A percentile compares a stretch with the other conserved stretches of the same genome.
Conservation (phyloP, 2,797 vertebrate species). For the Apodemus agrarius region DNA sequence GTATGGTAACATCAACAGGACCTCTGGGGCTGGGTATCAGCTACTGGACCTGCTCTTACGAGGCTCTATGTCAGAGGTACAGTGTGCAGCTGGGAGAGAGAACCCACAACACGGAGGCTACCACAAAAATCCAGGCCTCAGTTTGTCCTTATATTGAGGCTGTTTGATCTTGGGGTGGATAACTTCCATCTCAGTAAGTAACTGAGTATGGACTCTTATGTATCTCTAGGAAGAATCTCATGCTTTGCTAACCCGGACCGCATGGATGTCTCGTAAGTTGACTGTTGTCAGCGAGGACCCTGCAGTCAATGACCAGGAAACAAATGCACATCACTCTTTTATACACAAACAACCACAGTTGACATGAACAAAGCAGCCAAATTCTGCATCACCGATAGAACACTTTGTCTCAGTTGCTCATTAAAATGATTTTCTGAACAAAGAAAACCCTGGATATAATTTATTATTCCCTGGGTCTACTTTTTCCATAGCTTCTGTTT, state of each 20-base stretch:
- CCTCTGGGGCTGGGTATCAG: background rate
- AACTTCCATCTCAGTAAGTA: background rate
- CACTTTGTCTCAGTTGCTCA: background rate
- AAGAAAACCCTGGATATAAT: background rate
- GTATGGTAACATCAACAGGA: background rate
- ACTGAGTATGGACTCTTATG: background rate
- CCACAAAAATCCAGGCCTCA: background rate
- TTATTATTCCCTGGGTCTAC: background rate
- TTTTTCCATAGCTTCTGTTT: background rate
- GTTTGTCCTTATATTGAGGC: background rate
- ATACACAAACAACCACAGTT: background rate
- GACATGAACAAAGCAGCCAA: background rate
- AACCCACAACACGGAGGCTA: background rate
- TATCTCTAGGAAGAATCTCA: background rate
- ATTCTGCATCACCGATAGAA: background rate
- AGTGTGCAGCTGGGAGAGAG: background rate
- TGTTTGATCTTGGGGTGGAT: background rate
- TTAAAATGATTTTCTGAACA: background rate
- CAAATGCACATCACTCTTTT: background rate
- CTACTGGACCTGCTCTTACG: background rate
- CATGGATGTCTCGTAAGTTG: background rate
- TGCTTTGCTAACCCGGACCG: background rate
- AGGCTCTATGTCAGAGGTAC: background rate
- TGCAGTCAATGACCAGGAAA: background rate
- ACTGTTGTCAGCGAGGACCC: background rate